Conservation (phyloP, 2,797 vertebrate genomes). For the Rhyacichthys aspro region DNA sequence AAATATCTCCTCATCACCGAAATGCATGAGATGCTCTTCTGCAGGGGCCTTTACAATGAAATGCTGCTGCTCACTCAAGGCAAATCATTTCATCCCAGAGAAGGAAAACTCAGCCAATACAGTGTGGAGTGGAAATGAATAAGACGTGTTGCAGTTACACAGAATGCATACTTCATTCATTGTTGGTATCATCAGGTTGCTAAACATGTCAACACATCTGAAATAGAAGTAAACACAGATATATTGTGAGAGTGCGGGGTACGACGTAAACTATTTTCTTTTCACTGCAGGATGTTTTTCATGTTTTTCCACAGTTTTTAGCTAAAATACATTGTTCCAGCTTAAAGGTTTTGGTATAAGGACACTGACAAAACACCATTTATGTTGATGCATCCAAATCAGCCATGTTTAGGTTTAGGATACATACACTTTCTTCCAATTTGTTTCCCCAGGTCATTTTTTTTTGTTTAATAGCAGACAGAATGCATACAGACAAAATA, state of each 20-base stretch:
- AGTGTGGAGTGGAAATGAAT: conserved; percentile 18
- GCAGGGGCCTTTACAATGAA: conserved; percentile 36
- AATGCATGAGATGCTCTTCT: conserved; percentile 27
- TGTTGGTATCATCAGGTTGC: conserved; percentile 25
- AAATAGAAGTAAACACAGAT: conserved; percentile 3
- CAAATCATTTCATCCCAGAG: conserved; percentile 34
- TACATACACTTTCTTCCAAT: too few species aligned
- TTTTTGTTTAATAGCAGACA: too few species aligned
- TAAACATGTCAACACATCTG: conserved; percentile 33
- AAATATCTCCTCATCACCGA: conserved; percentile 35
- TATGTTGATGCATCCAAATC: not conserved
- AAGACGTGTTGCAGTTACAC: conserved; percentile 22
- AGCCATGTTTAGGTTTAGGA: not conserved
- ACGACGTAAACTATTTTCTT: conserved; percentile 5
- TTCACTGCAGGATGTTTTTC: not conserved
- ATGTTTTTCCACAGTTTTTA: not conserved
- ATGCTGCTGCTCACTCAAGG: conserved; percentile 27
- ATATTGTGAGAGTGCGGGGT: not conserved
- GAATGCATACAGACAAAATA: too few species aligned
- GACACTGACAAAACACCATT: too few species aligned
- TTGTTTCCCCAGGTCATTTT: too few species aligned
- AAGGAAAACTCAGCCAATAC: conserved; percentile 22
- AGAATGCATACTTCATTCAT: conserved; percentile 31
- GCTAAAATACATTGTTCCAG: conserved; percentile 1
- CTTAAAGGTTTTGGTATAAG: not conserved